Percentiles rank a stretch among this genome's conserved stretches.
Conservation (phyloP, 2,113 vertebrate species). For the Ibidorhyncha struthersii region DNA sequence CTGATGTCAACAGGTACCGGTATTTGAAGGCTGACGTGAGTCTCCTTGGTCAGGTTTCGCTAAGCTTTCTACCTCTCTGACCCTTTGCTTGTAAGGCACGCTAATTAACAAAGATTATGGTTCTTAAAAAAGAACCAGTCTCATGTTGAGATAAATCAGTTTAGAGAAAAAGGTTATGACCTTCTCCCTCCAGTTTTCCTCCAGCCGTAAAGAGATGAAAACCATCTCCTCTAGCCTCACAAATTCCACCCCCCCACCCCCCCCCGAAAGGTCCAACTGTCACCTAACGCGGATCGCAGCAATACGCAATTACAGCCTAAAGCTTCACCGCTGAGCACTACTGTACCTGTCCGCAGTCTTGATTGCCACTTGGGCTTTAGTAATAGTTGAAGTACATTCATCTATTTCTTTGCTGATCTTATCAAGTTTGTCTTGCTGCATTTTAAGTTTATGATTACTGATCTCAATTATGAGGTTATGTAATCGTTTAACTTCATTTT, state of each 20-base stretch:
- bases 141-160: background rate
- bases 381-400: constrained; percentile 84
- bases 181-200: background rate
- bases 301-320: rapidly evolving
- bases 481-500: constrained; percentile 88
- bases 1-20: background rate
- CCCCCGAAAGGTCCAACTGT: rapidly evolving
- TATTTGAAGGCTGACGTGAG: background rate
- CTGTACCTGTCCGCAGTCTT: constrained; percentile 89
- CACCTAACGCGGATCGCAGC: rapidly evolving
- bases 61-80: background rate
- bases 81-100: background rate
- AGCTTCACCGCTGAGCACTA: rapidly evolving
- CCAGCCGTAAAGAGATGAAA: background rate
- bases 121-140: background rate
- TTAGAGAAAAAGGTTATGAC: background rate
- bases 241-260: too few relatives aligned
- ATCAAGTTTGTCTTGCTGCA: constrained; percentile 91
- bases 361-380: constrained; percentile 92
- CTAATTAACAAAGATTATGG: background rate
- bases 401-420: constrained; percentile 88
- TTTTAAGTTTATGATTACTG: constrained; percentile 89
- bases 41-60: background rate
- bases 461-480: constrained; percentile 90
- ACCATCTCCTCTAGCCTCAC: background rate